Evolutionary conservation across 1,140 invertebrate genomes (phyloP).

Genomic region (Bombus sylvicola): DNA sequence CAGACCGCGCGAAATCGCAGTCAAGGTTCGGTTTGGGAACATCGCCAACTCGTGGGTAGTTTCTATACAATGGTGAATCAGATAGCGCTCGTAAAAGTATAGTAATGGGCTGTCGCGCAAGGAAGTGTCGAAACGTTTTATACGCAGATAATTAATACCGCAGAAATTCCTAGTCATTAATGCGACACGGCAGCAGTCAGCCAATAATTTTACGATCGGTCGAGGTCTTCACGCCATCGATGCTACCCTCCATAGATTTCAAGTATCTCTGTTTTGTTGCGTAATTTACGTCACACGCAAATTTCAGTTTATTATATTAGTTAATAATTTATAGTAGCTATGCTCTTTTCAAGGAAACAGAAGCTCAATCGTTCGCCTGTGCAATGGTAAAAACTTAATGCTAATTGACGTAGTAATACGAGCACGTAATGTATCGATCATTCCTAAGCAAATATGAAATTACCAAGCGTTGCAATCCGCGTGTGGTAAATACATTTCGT

Average conservation of each 20-base stretch:
- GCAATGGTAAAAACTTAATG: too few relatives aligned
- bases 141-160: slow-evolving; percentile 54
- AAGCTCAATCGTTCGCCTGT: too few relatives aligned
- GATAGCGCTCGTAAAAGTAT: slow-evolving; percentile 22
- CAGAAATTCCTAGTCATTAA: background rate
- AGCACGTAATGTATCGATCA: too few relatives aligned
- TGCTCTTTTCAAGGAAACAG: too few relatives aligned
- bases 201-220: background rate
- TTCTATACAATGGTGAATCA: slow-evolving; percentile 43
- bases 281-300: background rate
- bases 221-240: background rate
- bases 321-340: too few relatives aligned
- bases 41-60: background rate
- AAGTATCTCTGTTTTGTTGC: background rate
- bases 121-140: slow-evolving; percentile 58
- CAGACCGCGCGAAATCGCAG: slow-evolving; percentile 46
- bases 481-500: background rate
- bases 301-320: too few relatives aligned
- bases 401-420: too few relatives aligned
- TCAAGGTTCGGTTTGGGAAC: slow-evolving; percentile 41
- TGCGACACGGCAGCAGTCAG: background rate
- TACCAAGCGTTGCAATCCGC: background rate
- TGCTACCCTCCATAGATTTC: background rate
- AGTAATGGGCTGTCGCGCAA: slow-evolving; percentile 42
- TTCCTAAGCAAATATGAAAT: too few relatives aligned